Evolutionary conservation across 1,140 invertebrate genomes (phyloP).

Genomic region (Aphelenchoides besseyi): DNA sequence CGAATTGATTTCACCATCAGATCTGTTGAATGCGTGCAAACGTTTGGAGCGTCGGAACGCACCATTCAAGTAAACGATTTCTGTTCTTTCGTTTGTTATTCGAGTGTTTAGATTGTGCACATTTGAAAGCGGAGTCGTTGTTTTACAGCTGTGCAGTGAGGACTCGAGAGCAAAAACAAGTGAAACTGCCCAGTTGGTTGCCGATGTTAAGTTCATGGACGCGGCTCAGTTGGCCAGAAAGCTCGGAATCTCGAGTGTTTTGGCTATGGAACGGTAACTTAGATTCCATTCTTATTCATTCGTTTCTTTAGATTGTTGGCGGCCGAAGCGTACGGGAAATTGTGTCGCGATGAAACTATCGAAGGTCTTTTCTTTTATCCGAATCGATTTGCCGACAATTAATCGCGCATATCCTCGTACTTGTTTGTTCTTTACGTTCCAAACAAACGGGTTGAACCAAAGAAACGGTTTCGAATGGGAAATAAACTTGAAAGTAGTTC

Average conservation of each 20-base stretch:
- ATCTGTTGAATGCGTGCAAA: conserved; percentile 66
- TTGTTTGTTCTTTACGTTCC: too few species aligned
- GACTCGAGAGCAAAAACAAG: conserved; percentile 15
- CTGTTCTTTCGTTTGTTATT: conserved; percentile 7
- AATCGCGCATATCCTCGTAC: neutral
- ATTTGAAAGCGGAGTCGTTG: conserved; percentile 42
- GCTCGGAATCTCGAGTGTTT: conserved; percentile 38
- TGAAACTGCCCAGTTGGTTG: conserved; percentile 41
- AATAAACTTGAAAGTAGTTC: too few species aligned
- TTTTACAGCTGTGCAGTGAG: conserved; percentile 37
- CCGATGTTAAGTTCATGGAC: conserved; percentile 27
- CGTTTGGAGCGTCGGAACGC: conserved; percentile 62
- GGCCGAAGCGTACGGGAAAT: conserved; percentile 39
- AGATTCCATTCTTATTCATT: conserved; percentile 19
- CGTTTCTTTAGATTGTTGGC: conserved; percentile 44
- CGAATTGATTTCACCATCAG: conserved; percentile 67
- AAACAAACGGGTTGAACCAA: too few species aligned
- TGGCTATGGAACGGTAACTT: conserved; percentile 41
- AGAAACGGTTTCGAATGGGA: too few species aligned
- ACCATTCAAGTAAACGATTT: conserved; percentile 31
- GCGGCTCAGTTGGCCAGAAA: conserved; percentile 34
- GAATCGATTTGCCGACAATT: conserved; percentile 32
- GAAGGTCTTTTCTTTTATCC: conserved; percentile 48
- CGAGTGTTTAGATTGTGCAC: conserved; percentile 38
- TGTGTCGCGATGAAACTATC: conserved; percentile 50